Evolutionary conservation across 2,797 vertebrate genomes (phyloP), one percentile per base, ranked within the genome.

Genomic region (Leucoraja ocellata): DNA sequence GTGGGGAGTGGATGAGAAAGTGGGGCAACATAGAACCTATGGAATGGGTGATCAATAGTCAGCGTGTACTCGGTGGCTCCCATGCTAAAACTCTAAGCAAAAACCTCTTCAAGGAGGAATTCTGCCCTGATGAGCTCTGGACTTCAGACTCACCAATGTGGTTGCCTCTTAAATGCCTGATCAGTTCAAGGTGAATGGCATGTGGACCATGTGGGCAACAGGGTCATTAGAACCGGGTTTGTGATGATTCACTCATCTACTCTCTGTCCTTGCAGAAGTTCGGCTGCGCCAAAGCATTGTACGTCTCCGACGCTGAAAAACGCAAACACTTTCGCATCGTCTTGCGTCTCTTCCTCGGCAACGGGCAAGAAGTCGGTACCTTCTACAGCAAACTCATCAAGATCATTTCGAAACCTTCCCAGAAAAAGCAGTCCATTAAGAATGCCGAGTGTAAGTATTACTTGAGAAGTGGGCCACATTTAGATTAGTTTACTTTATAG

Each of bases 401-500:
- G 95, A 97, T 99, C 94, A 99, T 99, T 96, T 99, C 98, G 93
- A 99, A 99, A 95, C 98, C 98, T 0, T 99, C 98, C 0, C 98
- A 99, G 97, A 99, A 99, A 96, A 99, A 98, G 94, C 98, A 99
- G 96, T 98, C 98, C 0, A 97, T 99, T 97, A 99, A 99, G 96
- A 99, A 99, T 93, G 98, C 98, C 0, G 98, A 99, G 95, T 63
- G 98, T 99, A 96, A 96, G 98, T 96, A 36, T 0, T 18, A 68
- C 84, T 1, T 13, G 0, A 1, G 65, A 13, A 80, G 18, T 68
- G 9, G 39, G 90, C 93, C 94, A 93, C 84, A n/a, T 61, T 94
- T 54, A 54, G 46, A 54, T 54, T 54, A 54, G 46, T 54, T 54
- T 54, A 54, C 4, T 54, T 54, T 54, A 54, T 54, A 54, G 46